Evolutionary conservation across 2,888 invertebrate genomes (phyloP), one percentile per base, ranked within the genome.

Genomic region (Nemapogon koenigi): DNA sequence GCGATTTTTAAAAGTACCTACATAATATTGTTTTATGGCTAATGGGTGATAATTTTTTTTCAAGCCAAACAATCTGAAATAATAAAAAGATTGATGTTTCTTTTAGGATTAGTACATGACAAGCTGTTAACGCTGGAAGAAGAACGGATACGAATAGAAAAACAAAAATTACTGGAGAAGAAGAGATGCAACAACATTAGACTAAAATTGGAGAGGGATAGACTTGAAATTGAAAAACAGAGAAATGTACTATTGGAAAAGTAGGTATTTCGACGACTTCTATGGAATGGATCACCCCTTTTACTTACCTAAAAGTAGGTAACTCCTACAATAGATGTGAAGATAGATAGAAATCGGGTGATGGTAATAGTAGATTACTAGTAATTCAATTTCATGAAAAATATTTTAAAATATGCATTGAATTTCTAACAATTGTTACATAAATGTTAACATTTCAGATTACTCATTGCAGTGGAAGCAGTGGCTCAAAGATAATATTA

Each of bases 131-230:
- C 50, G 46, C 51, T 66, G 43, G 66, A 66, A 49, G 66, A 66
- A 49, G 66, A 66, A 47, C 61, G 52, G 49, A 59, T 66, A 47
- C 59, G 52, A 52, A 59, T 66, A 35, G 60, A 66, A 37, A 66
- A 66, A 42, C 66, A 66, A 43, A 66, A 66, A 41, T 52, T 65
- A 11, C 47, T 66, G 19, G 66, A 66, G 43, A 65, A 66, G 41
- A 66, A 66, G 43, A 51, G 66, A 38, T 64, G 63, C 42, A 66
- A 66, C 43, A 66, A 66, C 51, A 57, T 65, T 44, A 59, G 55
- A 50, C 52, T 66, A 15, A 66, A 66, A 52, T 53, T 66, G 36
- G 63, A 66, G 44, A 65, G 55, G 46, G 65, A 66, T 35, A 57
- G 59, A 49, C 53, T 66, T 18, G 66, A 66, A 33, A 55, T 66